Percentiles rank a stretch among this genome's conserved stretches.
Evolutionary conservation across 92 coral and sea anemone genomes (phyloP).

Genomic region (Isaurus tuberculatus): DNA sequence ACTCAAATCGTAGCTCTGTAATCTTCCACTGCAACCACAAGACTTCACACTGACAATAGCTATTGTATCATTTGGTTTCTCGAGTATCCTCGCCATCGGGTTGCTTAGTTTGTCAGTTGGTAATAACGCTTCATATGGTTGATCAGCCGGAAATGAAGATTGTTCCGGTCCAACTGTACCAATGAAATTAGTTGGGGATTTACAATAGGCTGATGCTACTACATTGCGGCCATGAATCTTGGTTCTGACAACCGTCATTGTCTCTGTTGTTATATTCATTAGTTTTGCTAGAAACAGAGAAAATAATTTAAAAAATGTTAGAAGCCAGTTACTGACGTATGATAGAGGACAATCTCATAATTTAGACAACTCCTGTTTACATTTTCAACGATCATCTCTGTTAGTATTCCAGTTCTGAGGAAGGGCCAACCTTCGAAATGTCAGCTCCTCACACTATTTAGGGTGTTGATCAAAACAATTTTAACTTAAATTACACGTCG

Average conservation of each 20-base stretch:
- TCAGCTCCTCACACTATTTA: too few species aligned
- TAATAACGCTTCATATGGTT: background rate
- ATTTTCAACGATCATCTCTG: too few species aligned
- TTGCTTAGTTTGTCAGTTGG: slow-evolving; percentile 8
- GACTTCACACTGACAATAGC: background rate
- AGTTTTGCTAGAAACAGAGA: background rate
- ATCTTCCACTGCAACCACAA: background rate
- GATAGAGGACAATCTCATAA: too few species aligned
- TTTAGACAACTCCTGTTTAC: too few species aligned
- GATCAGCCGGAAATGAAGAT: background rate
- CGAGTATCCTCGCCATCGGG: slow-evolving; percentile 10
- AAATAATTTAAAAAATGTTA: too few species aligned
- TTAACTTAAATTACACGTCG: too few species aligned
- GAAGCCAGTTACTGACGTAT: too few species aligned
- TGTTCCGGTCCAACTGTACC: background rate
- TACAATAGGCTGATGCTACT: slow-evolving; percentile 4
- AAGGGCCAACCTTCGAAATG: too few species aligned
- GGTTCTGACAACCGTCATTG: background rate
- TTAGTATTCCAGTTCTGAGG: too few species aligned
- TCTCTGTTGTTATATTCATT: slow-evolving; percentile 6
- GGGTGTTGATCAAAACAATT: too few species aligned
- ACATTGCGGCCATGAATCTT: background rate
- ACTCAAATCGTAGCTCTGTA: slow-evolving; percentile 20
- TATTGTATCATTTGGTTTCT: background rate
- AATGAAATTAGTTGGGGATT: background rate